Base-by-base conservation (phyloP, 2,888 invertebrate genomes). In the Perizoma flavofasciatum region DNA sequence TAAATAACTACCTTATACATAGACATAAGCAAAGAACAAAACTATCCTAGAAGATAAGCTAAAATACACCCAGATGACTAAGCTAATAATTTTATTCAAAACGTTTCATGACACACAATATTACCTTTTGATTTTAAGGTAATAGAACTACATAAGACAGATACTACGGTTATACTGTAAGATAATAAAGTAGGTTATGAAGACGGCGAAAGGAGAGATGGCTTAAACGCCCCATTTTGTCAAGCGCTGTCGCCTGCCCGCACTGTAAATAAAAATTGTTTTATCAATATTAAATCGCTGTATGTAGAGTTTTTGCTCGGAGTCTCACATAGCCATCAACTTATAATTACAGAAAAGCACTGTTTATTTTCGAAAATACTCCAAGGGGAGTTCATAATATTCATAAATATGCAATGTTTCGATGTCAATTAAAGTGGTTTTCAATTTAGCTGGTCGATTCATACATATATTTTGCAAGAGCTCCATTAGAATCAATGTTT, bases 1-100 rank as follows among this genome's bases (percentile, higher is more conserved):
- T 75, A 82, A 83, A 77, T 75, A 57, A 60, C 52, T 57, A 61
- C 51, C 59, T 55, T 62, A 60, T 35, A 45, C 49, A 45, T 58
- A 60, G 10, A 63, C 53, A 61, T 64, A 74, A 70, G 62, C 70
- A 68, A 55, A 65, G 61, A 66, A 11, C 54, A 51, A 61, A 61
- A 61, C 63, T 70, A 67, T 7, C 49, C 64, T 67, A 66, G 47
- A 47, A 65, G 59, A 53, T 68, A 65, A 68, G 66, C 68, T 69
- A 53, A 43, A 64, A 60, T 65, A 58, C 60, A 66, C 54, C 60
- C 44, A 48, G 22, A 22, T 22, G 22, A 40, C 58, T 55, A 59
- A 11, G 33, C 51, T 63, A 61, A 60, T 69, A 72, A 71, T 22
- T 22, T 22, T 22, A 22, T 63, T 73, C 68, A 66, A 61, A 58